Conservation (phyloP, 2,113 vertebrate species). For the Megaceryle maxima region DNA sequence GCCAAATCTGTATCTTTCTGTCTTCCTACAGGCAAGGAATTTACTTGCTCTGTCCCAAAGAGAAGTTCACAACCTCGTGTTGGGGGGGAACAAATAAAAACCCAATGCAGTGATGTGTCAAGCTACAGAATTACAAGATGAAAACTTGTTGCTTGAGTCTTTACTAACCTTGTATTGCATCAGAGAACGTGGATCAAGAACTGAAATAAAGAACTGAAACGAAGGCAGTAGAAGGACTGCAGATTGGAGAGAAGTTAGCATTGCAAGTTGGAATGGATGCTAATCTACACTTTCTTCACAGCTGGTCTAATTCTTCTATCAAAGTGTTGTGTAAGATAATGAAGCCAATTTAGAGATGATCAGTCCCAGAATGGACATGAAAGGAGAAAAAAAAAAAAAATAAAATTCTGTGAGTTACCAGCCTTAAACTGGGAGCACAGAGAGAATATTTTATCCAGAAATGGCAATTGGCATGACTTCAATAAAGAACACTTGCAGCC, state of each 20-base stretch:
- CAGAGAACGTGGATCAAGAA: constrained; percentile 6
- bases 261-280: background rate
- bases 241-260: background rate
- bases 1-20: background rate
- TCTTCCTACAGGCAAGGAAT: background rate
- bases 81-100: background rate
- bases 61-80: background rate
- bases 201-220: constrained; percentile 29
- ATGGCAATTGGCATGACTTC: background rate
- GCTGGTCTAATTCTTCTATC: background rate
- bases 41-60: background rate
- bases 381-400: background rate
- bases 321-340: background rate
- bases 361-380: background rate
- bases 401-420: background rate
- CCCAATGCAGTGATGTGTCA: background rate
- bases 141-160: background rate
- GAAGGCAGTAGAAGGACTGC: background rate
- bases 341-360: background rate
- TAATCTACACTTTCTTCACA: background rate
- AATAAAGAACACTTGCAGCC: background rate
- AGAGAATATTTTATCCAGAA: background rate
- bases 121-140: background rate
- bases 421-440: background rate
- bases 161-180: background rate